Conservation (phyloP, 1,140 invertebrate species). For the Drosophila gunungcola region DNA sequence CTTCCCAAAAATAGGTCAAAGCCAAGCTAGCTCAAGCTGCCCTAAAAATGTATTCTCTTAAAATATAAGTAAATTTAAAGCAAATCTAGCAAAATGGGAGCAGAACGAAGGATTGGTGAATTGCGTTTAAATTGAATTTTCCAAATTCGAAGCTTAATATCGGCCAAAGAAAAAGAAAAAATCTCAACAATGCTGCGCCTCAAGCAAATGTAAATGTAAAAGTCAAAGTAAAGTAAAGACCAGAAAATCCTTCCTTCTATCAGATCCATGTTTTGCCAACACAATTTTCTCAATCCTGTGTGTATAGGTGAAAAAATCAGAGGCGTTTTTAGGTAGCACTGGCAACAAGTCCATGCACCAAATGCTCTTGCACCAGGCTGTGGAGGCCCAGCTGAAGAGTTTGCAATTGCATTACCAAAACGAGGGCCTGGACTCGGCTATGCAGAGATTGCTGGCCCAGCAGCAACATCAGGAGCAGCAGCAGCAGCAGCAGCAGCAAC, state of each 20-base stretch:
- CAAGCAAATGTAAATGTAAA: constrained; percentile 19
- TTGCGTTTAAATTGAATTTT: constrained; percentile 46
- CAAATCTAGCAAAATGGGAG: constrained; percentile 40
- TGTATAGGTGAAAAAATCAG: constrained; percentile 68
- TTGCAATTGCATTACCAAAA: constrained; percentile 67
- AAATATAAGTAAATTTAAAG: constrained; percentile 58
- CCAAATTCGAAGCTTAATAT: constrained; percentile 66
- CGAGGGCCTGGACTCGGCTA: constrained; percentile 57
- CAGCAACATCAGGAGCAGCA: constrained; percentile 64
- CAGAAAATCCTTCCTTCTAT: constrained; percentile 82
- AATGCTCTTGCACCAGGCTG: constrained; percentile 63
- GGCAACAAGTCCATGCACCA: constrained; percentile 68
- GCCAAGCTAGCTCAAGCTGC: constrained; percentile 39
- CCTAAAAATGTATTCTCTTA: constrained; percentile 22
- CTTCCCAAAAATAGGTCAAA: constrained; percentile 38
- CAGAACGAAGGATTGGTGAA: constrained; percentile 78
- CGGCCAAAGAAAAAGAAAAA: constrained; percentile 84
- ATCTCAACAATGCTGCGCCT: constrained; percentile 82
- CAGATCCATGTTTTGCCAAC: constrained; percentile 60
- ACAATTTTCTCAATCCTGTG: constrained; percentile 61
- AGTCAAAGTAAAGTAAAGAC: constrained; percentile 29
- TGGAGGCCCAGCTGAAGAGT: constrained; percentile 69
- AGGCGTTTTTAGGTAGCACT: constrained; percentile 46
- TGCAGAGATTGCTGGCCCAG: constrained; percentile 69
- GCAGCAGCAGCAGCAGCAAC: constrained; percentile 25